Conservation (phyloP, 2,888 invertebrate genomes). For the Drepana falcataria region DNA sequence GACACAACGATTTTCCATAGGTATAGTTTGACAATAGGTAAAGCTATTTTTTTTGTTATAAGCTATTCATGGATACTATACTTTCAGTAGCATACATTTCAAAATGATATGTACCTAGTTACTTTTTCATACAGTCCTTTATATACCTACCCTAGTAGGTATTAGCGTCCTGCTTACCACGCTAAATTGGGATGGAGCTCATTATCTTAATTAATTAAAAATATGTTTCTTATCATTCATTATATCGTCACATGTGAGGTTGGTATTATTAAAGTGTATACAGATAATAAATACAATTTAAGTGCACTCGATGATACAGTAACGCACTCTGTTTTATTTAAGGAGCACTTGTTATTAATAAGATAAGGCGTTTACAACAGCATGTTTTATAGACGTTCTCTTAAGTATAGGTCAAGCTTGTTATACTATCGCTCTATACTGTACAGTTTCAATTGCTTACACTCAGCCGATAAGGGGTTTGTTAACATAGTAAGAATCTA, state of each 20-base stretch:
- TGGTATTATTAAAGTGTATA: background rate
- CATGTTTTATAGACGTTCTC: slow-evolving; percentile 52
- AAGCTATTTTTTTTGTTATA: background rate
- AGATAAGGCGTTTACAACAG: slow-evolving; percentile 53
- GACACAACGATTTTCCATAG: no score
- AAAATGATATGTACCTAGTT: no score
- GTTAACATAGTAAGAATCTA: background rate
- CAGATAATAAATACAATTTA: slow-evolving; percentile 3
- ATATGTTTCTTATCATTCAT: background rate
- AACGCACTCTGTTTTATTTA: slow-evolving; percentile 33
- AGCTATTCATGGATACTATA: no score
- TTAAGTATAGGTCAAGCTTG: slow-evolving; percentile 46
- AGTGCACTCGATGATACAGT: slow-evolving; percentile 15
- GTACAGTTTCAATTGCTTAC: slow-evolving; percentile 38
- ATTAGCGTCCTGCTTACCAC: no score
- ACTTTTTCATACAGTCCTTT: no score
- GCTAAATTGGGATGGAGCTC: background rate
- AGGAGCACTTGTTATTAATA: slow-evolving; percentile 48
- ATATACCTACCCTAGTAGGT: no score
- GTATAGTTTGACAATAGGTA: background rate
- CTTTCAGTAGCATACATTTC: no score
- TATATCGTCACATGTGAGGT: background rate
- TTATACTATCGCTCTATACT: slow-evolving; percentile 34
- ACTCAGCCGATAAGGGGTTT: slow-evolving; percentile 10
- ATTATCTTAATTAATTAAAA: background rate